These are phyloP conservation scores for Heliocidaris tuberculata DNA, from an alignment of 35 echinoderm and acorn worm genomes.

Conservation along the genomic window DNA sequence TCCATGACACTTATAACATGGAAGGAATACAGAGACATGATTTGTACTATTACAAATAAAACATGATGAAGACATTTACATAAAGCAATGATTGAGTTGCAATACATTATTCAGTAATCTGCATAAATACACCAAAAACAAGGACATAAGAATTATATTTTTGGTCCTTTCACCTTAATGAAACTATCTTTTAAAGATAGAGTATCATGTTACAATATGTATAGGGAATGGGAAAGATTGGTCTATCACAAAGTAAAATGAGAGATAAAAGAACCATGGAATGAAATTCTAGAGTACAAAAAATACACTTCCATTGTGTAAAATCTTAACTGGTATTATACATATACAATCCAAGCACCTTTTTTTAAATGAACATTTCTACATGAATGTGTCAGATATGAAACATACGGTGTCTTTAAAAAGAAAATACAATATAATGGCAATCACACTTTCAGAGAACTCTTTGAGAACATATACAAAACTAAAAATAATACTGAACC, in stretches of 20 bases:
- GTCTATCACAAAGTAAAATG: background rate
- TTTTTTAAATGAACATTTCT: slow-evolving; percentile 13
- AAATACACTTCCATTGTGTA: background rate
- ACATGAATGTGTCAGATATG: background rate
- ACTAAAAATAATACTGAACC: slow-evolving; percentile 43
- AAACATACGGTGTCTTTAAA: background rate
- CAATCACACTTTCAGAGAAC: background rate
- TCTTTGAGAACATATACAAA: slow-evolving; percentile 13
- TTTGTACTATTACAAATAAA: background rate
- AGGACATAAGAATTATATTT: background rate
- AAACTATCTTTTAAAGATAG: background rate
- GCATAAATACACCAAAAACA: background rate
- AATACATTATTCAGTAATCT: background rate
- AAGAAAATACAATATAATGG: background rate
- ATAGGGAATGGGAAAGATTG: background rate
- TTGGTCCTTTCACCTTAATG: background rate
- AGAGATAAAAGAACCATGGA: background rate
- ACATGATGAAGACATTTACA: background rate
- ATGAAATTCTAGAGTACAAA: background rate
- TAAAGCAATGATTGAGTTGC: background rate
- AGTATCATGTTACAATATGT: background rate
- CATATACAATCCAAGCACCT: slow-evolving; percentile 16
- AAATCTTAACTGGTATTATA: background rate
- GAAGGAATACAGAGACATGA: background rate
- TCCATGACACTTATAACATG: background rate